These are phyloP conservation scores for Pseudorectes ferrugineus DNA, from an alignment of 2,113 vertebrate genomes.

Conservation along the genomic window DNA sequence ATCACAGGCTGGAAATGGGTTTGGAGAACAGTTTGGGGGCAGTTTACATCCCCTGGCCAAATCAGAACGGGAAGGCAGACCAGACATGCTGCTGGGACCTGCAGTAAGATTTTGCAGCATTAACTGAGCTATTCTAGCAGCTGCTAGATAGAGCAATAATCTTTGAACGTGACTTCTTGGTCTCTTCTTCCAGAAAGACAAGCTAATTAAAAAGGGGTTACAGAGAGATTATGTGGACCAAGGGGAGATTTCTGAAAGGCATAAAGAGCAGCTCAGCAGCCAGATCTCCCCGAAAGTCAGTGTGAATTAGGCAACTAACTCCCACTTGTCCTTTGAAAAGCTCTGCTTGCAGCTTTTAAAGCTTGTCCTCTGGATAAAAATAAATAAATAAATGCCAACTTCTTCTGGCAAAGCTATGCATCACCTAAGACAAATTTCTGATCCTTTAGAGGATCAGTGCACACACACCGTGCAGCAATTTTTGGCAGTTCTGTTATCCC, in stretches of 20 bases:
- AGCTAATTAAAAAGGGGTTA: slow-evolving; percentile 58
- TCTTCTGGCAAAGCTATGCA: background rate
- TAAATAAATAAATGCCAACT: background rate
- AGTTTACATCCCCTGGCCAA: background rate
- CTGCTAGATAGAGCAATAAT: slow-evolving; percentile 35
- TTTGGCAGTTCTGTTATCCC: background rate
- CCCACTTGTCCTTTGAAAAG: background rate
- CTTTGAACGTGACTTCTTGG: slow-evolving; percentile 27
- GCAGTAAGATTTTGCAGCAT: background rate
- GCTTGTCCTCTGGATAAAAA: background rate
- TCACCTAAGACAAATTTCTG: background rate
- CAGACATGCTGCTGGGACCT: background rate
- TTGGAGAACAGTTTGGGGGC: background rate
- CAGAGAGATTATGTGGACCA: slow-evolving; percentile 25
- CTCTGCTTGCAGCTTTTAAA: background rate
- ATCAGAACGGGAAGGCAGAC: background rate
- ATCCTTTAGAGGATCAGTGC: background rate
- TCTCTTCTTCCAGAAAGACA: slow-evolving; percentile 17
- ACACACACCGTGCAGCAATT: background rate
- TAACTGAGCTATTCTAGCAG: slow-evolving; percentile 11
- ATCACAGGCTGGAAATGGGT: background rate
- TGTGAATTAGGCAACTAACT: background rate
- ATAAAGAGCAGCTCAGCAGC: background rate
- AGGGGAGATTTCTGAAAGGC: slow-evolving; percentile 13
- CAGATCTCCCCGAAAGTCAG: background rate